Evolutionary conservation across 2,888 invertebrate genomes (phyloP), one percentile per base, ranked within the genome.

Genomic region (Eupithecia tripunctaria): DNA sequence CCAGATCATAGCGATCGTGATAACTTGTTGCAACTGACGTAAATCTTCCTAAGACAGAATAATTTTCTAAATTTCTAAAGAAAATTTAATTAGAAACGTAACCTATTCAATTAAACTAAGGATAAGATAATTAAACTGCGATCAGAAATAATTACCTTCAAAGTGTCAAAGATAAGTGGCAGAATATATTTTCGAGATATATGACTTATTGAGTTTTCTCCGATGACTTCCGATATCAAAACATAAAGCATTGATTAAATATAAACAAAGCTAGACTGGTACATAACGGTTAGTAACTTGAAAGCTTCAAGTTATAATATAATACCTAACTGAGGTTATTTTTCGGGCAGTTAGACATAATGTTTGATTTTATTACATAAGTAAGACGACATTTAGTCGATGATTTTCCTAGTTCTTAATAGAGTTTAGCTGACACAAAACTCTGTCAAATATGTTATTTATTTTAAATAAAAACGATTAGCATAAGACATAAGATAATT

Each of bases 41-140:
- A 38, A 51, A 59, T 59, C 59, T 21, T 14, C 62, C 25, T 32
- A 15, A 14, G 59, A 60, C 62, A 68, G 62, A 60, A 62, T 62
- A 25, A 27, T 43, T 68, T 68, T 29, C 60, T 41, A 60, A 60
- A n/a, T 41, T n/a, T 36, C 67, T 67, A 67, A 67, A 67, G 64
- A 64, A 64, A 60, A 63, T 63, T 64, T 25, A 64, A 64, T 64
- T 64, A 64, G 25, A 60, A 60, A 60, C 38, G 63, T 21, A 15
- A 64, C 25, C 25, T 38, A 38, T 64, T 64, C 38, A 64, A 64
- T 64, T 64, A 64, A 64, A 64, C 38, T 38, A 36, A 29, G n/a
- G 10, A 63, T 63, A 25, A 56, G 32, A 36, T 41, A 64, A 41
- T 64, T 64, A 64, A 38, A 12, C 14, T 41, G 25, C 38, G 64